Conservation (phyloP, 2,113 vertebrate species). For the Dromiciops gliroides region DNA sequence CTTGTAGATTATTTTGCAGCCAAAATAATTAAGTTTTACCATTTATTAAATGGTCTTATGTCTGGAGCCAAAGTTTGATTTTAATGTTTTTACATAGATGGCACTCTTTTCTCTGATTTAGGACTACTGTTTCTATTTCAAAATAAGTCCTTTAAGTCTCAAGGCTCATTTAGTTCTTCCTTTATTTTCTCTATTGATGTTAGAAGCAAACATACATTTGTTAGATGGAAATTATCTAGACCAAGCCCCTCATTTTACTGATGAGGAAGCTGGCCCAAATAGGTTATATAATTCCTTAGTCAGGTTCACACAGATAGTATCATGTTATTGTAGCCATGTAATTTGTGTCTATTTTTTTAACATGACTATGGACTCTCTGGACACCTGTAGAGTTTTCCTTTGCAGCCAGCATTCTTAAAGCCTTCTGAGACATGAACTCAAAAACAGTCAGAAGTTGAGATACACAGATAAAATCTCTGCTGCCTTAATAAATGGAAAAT, state of each 20-base stretch:
- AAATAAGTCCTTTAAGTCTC: slow-evolving; percentile 15
- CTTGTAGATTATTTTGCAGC: not conserved
- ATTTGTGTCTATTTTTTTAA: not conserved
- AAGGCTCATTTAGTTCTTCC: not conserved
- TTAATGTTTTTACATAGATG: not conserved
- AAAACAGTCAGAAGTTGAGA: not conserved
- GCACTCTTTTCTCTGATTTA: slow-evolving; percentile 34
- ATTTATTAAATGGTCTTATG: slow-evolving; percentile 63
- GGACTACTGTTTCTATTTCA: slow-evolving; percentile 35
- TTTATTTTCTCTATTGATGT: slow-evolving; percentile 33
- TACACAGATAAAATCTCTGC: not conserved
- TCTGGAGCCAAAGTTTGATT: slow-evolving; percentile 49
- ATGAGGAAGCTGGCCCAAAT: not conserved
- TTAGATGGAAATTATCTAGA: not conserved
- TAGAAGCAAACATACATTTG: not conserved
- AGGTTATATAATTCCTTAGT: not conserved
- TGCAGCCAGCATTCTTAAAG: slow-evolving; percentile 29
- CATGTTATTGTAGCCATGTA: slow-evolving; percentile 11
- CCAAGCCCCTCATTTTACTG: not conserved
- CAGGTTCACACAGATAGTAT: not conserved
- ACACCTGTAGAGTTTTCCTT: slow-evolving; percentile 16
- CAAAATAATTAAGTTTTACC: slow-evolving; percentile 20
- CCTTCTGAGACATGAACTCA: not conserved
- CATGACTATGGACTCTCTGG: not conserved
- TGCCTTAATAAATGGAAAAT: slow-evolving; percentile 16